phyloP scores from a whole-genome alignment of 92 coral and sea anemone species.

The Diadumene lineata region DNA sequence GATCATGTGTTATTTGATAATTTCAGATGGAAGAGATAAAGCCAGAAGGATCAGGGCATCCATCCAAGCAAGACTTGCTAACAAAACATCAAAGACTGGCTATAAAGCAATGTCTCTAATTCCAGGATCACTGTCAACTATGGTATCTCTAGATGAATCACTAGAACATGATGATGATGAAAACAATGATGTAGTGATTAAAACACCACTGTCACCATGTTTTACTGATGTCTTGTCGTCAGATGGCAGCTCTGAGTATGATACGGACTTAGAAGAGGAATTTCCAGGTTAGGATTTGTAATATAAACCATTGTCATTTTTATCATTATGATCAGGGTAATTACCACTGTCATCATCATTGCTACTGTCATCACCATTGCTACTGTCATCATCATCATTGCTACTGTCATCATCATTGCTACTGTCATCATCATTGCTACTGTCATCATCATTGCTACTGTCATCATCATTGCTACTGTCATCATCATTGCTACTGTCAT shows the following conservation, averaged over 20 bases:
- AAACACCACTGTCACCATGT: conserved; percentile 40
- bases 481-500: no score
- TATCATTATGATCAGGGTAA: no score
- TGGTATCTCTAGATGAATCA: conserved; percentile 64
- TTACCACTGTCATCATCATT: no score
- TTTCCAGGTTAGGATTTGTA: no score
- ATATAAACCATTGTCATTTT: no score
- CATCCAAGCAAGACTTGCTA: background rate
- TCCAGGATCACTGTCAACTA: conserved; percentile 80
- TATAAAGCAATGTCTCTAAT: conserved; percentile 64
- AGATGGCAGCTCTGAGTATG: conserved; percentile 80
- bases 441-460: no score
- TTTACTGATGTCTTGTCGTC: conserved; percentile 58
- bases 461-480: no score
- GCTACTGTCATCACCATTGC: no score
- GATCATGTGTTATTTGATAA: no score
- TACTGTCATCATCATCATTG: no score
- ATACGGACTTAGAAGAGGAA: conserved; percentile 89
- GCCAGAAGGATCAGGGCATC: conserved; percentile 4
- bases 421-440: no score
- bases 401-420: no score
- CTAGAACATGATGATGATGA: conserved; percentile 41
- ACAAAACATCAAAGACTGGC: conserved; percentile 39
- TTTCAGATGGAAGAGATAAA: conserved; percentile 4
- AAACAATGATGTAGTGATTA: background rate